phyloP scores from a whole-genome alignment of 2,797 vertebrate genomes.

The Heterohyrax brucei region DNA sequence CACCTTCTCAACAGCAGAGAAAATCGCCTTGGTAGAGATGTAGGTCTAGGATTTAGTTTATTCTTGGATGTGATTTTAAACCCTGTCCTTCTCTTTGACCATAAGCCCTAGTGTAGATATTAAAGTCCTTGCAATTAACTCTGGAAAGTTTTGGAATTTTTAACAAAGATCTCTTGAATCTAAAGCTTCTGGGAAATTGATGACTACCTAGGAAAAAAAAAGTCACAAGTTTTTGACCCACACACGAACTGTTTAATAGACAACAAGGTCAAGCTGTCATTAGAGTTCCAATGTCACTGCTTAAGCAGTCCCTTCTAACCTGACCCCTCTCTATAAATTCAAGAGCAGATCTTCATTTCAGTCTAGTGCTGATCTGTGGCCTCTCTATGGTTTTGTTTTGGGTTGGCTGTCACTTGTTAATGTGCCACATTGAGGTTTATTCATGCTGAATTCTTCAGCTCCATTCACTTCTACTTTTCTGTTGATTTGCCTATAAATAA shows the following conservation, averaged over 20 bases:
- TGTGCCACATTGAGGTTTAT: neutral
- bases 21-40: neutral
- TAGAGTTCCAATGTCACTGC: neutral
- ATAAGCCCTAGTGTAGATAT: neutral
- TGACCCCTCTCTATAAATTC: neutral
- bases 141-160: neutral
- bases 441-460: slow-evolving; percentile 10
- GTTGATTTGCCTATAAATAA: slow-evolving; percentile 59
- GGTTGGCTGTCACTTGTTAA: neutral
- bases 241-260: neutral
- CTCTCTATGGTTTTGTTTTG: neutral
- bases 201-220: neutral
- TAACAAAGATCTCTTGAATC: neutral
- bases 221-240: neutral
- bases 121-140: neutral
- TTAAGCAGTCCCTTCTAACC: neutral
- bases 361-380: neutral
- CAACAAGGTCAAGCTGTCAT: neutral
- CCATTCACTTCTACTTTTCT: neutral
- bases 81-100: neutral
- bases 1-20: neutral
- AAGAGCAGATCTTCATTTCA: neutral
- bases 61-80: slow-evolving; percentile 28
- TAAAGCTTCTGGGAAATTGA: neutral
- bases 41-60: neutral